A percentile compares a stretch with the other conserved stretches of the same genome.
These are phyloP conservation scores for Eidolon dupreanum DNA, from an alignment of 2,797 vertebrate genomes.

Conservation along the genomic window DNA sequence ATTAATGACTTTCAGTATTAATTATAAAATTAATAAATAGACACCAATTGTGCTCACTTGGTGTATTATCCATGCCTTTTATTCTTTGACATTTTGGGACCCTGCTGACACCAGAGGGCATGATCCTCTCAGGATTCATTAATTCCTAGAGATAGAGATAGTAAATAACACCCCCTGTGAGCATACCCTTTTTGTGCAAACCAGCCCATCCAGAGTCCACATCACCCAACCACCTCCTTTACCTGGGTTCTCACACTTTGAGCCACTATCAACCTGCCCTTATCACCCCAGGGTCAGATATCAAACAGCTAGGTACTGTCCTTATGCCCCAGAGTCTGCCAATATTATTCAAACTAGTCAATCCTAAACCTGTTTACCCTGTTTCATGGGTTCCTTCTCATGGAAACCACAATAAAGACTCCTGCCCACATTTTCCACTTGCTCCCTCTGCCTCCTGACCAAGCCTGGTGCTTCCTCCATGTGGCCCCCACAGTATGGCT, in stretches of 20 bases:
- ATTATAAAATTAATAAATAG: background rate
- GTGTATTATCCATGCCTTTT: background rate
- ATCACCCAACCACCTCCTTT: background rate
- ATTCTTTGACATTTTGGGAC: background rate
- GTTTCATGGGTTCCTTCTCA: background rate
- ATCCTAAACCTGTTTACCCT: background rate
- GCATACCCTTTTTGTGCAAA: background rate
- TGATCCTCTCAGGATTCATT: background rate
- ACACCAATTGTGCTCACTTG: background rate
- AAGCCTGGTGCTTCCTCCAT: background rate
- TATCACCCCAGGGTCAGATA: background rate
- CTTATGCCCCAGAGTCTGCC: background rate
- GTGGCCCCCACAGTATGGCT: fast-evolving
- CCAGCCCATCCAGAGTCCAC: background rate
- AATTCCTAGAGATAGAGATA: background rate
- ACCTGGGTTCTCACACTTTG: background rate
- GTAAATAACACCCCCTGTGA: background rate
- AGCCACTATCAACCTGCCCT: background rate
- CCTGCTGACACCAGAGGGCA: background rate
- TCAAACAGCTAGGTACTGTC: background rate
- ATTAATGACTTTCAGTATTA: constrained; percentile 6
- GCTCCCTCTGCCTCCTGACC: background rate
- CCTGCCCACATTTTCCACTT: background rate
- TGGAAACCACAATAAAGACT: background rate
- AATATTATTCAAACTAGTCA: background rate